Base-by-base conservation (phyloP, 2,797 vertebrate genomes). In the Trachops cirrhosus region DNA sequence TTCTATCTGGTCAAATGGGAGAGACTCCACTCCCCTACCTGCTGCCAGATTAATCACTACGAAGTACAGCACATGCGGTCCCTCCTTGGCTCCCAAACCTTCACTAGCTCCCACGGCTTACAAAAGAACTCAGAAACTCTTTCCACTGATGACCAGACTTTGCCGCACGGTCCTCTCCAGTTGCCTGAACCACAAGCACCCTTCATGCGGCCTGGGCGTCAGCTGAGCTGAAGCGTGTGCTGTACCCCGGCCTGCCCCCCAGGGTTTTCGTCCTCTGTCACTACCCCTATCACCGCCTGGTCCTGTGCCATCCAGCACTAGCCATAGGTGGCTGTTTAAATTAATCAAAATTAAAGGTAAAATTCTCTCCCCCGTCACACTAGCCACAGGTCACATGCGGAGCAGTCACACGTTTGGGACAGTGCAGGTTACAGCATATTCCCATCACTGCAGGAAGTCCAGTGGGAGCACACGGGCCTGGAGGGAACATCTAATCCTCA, bases 141-240 rank as follows among this genome's bases (percentile, higher is more conserved):
- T 52, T 7, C 14, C 62, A 15, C 44, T 7, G 37, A n/a, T 6
- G 1, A 7, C 16, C 15, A 4, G 86, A 12, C 8, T 32, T n/a
- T 46, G 39, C 24, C 32, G 18, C 50, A 3, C 3, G 1, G 16
- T 70, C 32, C 82, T 52, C 34, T 18, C 48, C 5, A 3, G 11
- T 4, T 24, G 37, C 37, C 24, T 4, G 14, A 1, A 2, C 26
- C 9, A 1, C 68, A 15, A 8, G 70, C 9, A 9, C 16, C 82
- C 89, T 70, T 32, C n/a, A n/a, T 12, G 32, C 3, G 67, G 41
- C 24, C 39, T 54, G 37, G 24, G 67, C 21, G 3, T 22, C 71
- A 5, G 8, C 79, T 15, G 2, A 8, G n/a, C 37, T 44, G 11
- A 67, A 29, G 54, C 7, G 0, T 0, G 0, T 8, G 34, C 44